Percentiles rank a stretch among this genome's conserved stretches.
Conservation (phyloP, 30 jellyfish, hydroid and myxozoan species). For the Nemopilema nomurai region DNA sequence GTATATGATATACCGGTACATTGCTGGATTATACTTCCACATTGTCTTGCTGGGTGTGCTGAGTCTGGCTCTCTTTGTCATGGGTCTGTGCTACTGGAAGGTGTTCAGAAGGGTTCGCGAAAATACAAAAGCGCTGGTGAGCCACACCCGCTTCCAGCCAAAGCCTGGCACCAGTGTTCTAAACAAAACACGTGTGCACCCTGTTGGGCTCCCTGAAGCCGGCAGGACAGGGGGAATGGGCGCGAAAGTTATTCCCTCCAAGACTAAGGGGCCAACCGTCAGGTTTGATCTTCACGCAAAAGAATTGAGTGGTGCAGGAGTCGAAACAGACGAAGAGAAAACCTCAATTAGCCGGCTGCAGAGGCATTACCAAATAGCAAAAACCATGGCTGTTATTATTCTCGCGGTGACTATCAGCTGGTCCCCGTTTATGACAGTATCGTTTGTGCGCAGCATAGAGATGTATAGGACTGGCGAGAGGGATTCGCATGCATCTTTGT, state of each 20-base stretch:
- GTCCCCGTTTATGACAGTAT: constrained; percentile 13
- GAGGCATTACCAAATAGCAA: constrained; percentile 4
- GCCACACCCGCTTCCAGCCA: neutral
- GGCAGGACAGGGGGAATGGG: neutral
- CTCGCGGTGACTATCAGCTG: constrained; percentile 12
- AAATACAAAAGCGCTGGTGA: neutral
- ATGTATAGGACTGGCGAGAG: neutral
- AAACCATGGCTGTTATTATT: constrained; percentile 1
- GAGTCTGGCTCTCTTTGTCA: neutral
- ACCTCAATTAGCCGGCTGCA: neutral
- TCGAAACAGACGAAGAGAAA: neutral
- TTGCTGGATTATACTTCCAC: constrained; percentile 1
- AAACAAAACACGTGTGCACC: neutral
- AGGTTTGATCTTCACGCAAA: neutral
- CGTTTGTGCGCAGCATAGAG: neutral
- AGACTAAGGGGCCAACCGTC: neutral
- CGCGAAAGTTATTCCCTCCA: neutral
- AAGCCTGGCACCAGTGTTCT: neutral
- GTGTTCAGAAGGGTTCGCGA: constrained; percentile 1
- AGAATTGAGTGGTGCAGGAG: neutral
- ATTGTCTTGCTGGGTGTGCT: constrained; percentile 4
- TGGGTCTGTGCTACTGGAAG: constrained; percentile 9
- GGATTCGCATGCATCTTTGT: neutral
- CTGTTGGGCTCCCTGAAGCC: neutral
- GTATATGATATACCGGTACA: neutral